A percentile compares a stretch with the other conserved stretches of the same genome.
Conservation (phyloP, 2,113 vertebrate genomes). For the Myotis lucifugus region DNA sequence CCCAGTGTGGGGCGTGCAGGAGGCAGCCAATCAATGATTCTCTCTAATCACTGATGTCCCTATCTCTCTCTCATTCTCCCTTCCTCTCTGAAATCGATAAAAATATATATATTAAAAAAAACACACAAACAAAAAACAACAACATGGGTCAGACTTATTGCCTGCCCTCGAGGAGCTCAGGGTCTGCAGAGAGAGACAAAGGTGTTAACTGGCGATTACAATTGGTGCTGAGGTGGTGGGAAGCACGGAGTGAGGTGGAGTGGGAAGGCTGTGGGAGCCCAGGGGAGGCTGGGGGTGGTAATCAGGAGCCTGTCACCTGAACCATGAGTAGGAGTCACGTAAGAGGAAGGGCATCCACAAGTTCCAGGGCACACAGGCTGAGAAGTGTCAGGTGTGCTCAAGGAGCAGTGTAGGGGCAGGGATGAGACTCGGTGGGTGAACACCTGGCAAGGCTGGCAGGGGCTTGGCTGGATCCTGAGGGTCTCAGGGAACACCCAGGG, state of each 20-base stretch:
- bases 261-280: background rate
- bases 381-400: background rate
- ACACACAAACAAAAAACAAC: background rate
- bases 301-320: background rate
- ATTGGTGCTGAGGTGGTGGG: background rate
- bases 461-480: background rate
- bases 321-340: background rate
- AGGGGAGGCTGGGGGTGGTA: background rate
- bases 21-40: too few species aligned
- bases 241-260: background rate
- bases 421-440: too few species aligned
- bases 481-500: background rate
- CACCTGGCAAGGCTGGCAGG: background rate
- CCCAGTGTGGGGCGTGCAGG: too few species aligned
- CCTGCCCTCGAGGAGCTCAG: background rate
- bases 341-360: background rate
- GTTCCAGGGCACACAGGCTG: background rate
- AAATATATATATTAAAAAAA: too few species aligned
- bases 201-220: background rate
- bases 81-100: too few species aligned
- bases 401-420: background rate
- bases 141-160: background rate
- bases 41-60: too few species aligned
- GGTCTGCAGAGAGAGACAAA: background rate
- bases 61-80: too few species aligned